Percentiles rank a stretch among this genome's conserved stretches.
Evolutionary conservation across 2,113 vertebrate genomes (phyloP).

Genomic region (Trichomycterus rosablanca): DNA sequence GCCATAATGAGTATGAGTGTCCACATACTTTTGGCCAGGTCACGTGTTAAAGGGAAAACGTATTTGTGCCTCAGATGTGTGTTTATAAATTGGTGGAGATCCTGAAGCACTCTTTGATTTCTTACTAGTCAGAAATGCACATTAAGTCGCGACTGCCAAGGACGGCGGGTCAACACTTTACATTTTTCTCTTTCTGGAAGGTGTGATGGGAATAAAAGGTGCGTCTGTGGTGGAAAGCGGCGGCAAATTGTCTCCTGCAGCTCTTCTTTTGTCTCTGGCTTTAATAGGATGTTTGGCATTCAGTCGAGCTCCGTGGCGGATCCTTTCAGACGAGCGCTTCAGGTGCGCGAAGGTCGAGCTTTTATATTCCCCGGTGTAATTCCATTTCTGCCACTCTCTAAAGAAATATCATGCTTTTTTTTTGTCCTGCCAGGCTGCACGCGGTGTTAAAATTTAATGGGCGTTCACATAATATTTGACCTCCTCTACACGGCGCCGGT

Average conservation of each 20-base stretch:
- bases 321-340: conserved; percentile 28
- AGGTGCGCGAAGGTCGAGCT: conserved; percentile 45
- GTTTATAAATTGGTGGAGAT: too few species aligned
- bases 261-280: conserved; percentile 40
- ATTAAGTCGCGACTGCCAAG: conserved; percentile 2
- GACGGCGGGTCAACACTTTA: conserved; percentile 4
- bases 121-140: too few species aligned
- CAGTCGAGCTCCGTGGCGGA: conserved; percentile 9
- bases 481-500: conserved; percentile 1
- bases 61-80: too few species aligned
- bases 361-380: conserved; percentile 29
- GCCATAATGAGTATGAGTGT: too few species aligned
- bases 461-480: conserved; percentile 40
- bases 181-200: conserved; percentile 1
- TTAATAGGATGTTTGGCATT: conserved; percentile 43
- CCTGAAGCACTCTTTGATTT: too few species aligned
- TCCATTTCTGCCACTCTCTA: conserved; percentile 13
- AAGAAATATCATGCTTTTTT: conserved; percentile 22
- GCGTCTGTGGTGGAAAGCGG: conserved; percentile 2
- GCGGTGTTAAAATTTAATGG: conserved; percentile 30
- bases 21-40: too few species aligned
- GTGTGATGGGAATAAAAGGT: conserved; percentile 10
- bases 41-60: too few species aligned
- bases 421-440: conserved; percentile 4
- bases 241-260: conserved; percentile 17